Evolutionary conservation across 2,797 vertebrate genomes (phyloP), one percentile per base, ranked within the genome.

Genomic region (Sebastes elongatus): DNA sequence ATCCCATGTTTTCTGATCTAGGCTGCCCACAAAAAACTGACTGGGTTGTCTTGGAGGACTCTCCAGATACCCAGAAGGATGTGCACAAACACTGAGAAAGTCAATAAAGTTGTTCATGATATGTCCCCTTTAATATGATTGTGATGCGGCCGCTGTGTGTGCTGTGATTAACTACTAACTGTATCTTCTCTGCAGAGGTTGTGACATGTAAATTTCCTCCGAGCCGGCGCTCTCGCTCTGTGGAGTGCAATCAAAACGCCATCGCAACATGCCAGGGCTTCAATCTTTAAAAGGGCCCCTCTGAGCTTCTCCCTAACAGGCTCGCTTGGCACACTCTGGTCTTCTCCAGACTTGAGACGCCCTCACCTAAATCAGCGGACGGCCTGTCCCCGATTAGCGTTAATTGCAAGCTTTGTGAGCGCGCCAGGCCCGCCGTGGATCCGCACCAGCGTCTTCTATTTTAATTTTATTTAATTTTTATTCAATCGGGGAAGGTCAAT

Each of bases 381-480:
- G 76, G 78, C 82, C 85, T 87, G 90, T 86, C 86, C 86, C 78
- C 82, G 84, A 91, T 93, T 88, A 92, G 85, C 72, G 35, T 72
- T 89, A 91, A 93, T 88, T 84, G 83, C 81, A 27, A 83, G 83
- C 81, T 89, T 90, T 88, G 91, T 81, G 78, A 87, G 49, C 25
- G 63, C 91, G 89, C 91, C 93, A 92, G 86, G 76, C 81, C 74
- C 22, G 70, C 78, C 56, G 25, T 59, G 76, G 81, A 81, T 61
- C 87, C 0, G 67, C 71, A 82, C 81, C 81, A 27, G 77, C 25
- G 35, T 69, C 83, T 86, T 78, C 73, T 38, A 59, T 71, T 86
- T 78, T 73, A 65, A 80, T 84, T 85, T 78, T 33, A 79, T 84
- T 80, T 77, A 30, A 86, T 89, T 90, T 78, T 75, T 71, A 85